phyloP scores from a whole-genome alignment of 1,140 invertebrate species.

The Zaprionus tsacasi region DNA sequence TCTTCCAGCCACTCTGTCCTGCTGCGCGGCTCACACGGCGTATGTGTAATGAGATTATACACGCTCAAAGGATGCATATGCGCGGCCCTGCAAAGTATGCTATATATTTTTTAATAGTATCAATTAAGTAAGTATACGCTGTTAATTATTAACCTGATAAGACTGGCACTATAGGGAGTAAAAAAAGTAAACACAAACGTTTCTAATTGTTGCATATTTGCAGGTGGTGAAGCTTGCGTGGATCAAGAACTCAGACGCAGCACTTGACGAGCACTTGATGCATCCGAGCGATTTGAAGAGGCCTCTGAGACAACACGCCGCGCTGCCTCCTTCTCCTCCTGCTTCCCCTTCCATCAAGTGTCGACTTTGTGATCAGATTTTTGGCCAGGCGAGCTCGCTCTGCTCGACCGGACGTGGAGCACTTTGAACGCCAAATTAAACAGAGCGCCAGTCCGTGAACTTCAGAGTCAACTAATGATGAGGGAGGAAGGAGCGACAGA shows the following conservation, averaged over 20 bases:
- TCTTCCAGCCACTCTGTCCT: no score
- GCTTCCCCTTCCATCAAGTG: conserved; percentile 29
- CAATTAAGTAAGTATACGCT: no score
- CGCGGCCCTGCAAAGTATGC: no score
- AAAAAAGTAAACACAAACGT: no score
- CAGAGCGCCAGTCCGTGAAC: conserved; percentile 56
- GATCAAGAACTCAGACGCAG: not conserved
- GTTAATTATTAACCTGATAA: no score
- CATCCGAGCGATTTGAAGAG: conserved; percentile 9
- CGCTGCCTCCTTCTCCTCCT: not conserved
- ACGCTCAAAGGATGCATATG: no score
- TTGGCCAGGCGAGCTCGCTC: conserved; percentile 14
- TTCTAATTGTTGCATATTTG: not conserved
- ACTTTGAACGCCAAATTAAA: conserved; percentile 78
- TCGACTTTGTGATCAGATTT: conserved; percentile 71
- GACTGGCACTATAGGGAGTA: no score
- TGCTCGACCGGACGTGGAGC: conserved; percentile 58
- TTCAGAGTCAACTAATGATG: conserved; percentile 27
- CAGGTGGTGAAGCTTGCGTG: not conserved
- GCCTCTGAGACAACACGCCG: not conserved
- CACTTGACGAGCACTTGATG: not conserved
- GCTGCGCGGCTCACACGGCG: no score
- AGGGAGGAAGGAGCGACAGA: not conserved
- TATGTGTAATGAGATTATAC: no score
- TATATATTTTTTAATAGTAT: no score